Conservation (phyloP, 2,797 vertebrate genomes). For the Acipenser oxyrinchus region DNA sequence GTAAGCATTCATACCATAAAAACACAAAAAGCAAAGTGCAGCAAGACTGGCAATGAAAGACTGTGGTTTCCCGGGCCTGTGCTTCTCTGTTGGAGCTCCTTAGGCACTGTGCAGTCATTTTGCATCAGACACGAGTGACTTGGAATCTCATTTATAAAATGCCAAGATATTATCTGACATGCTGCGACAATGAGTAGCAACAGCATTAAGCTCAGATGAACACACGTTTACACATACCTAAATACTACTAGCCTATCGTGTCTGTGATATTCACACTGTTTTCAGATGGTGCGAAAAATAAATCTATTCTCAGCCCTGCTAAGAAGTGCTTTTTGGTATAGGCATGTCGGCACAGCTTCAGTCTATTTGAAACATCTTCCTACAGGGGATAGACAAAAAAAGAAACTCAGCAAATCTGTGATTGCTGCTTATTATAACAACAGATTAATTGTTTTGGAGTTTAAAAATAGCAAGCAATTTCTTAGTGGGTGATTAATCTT, state of each 20-base stretch:
- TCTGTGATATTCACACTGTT: neutral
- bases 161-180: neutral
- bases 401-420: too few relatives aligned
- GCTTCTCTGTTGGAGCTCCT: neutral
- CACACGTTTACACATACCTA: neutral
- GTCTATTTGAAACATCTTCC: neutral
- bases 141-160: neutral
- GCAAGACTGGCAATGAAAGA: too few relatives aligned
- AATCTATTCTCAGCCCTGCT: neutral
- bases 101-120: neutral
- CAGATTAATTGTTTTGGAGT: too few relatives aligned
- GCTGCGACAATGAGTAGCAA: neutral
- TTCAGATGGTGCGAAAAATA: neutral
- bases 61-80: too few relatives aligned
- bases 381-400: too few relatives aligned
- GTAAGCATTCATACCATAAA: too few relatives aligned
- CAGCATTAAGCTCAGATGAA: neutral
- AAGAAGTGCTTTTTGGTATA: neutral
- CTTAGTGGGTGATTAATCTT: too few relatives aligned
- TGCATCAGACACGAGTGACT: neutral
- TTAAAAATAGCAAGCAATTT: too few relatives aligned
- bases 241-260: neutral
- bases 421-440: too few relatives aligned
- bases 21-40: too few relatives aligned
- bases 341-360: neutral